These are phyloP conservation scores for Ganaspis brasiliensis DNA, from an alignment of 2,888 invertebrate species.

Conservation along the genomic window DNA sequence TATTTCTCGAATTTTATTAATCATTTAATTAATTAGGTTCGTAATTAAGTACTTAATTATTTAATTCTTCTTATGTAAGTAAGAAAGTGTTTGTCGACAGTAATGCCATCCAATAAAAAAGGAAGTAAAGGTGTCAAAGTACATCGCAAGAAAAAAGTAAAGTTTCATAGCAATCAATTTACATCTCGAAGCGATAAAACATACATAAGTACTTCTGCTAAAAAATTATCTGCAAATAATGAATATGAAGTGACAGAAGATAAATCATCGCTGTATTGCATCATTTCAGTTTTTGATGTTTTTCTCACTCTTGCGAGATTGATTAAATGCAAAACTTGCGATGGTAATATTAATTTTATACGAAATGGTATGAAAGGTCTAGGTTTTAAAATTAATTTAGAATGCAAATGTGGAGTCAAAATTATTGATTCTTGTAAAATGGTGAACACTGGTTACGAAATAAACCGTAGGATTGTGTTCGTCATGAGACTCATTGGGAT, in stretches of 20 bases:
- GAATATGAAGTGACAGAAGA: slow-evolving; percentile 76
- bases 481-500: slow-evolving; percentile 42
- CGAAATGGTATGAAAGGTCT: slow-evolving; percentile 19
- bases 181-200: slow-evolving; percentile 12
- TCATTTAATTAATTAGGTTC: no score
- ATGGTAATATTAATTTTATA: slow-evolving; percentile 29
- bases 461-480: slow-evolving; percentile 37
- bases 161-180: slow-evolving; percentile 21
- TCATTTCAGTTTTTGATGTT: slow-evolving; percentile 12
- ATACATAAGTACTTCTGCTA: slow-evolving; percentile 20
- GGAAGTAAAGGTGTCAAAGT: no score
- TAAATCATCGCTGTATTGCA: not conserved
- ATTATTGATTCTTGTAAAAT: slow-evolving; percentile 27
- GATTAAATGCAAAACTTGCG: slow-evolving; percentile 35
- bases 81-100: no score
- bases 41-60: no score
- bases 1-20: no score
- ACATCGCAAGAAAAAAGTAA: not conserved
- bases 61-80: no score
- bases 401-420: slow-evolving; percentile 21
- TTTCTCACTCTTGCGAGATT: slow-evolving; percentile 23
- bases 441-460: slow-evolving; percentile 23
- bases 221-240: slow-evolving; percentile 79
- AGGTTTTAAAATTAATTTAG: slow-evolving; percentile 25
- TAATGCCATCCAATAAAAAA: no score